phyloP scores from a whole-genome alignment of 2,797 vertebrate species.

The Phylloscopus collybita region DNA sequence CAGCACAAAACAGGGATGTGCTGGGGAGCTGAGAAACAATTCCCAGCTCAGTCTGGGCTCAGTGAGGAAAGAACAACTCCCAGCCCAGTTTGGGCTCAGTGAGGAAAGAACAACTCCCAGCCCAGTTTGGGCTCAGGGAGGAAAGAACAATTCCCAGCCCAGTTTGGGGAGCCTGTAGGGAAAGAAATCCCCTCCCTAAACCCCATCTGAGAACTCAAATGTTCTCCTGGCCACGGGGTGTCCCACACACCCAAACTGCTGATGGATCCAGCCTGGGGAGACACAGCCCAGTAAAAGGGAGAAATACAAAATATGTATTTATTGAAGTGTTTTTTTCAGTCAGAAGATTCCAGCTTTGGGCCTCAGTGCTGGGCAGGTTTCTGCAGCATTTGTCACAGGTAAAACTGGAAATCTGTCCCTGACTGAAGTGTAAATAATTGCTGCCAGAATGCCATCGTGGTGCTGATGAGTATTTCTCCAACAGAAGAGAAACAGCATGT shows the following conservation, averaged over 20 bases:
- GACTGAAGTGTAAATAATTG: conserved; percentile 30
- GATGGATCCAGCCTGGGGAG: neutral
- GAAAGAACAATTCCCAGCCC: neutral
- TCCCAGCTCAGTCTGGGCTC: neutral
- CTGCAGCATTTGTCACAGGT: neutral
- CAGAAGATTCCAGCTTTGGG: neutral
- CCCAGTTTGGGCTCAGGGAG: too few species aligned
- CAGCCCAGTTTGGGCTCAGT: neutral
- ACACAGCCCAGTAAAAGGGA: fast-evolving
- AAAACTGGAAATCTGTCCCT: neutral
- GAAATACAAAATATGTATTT: fast-evolving
- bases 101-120: too few species aligned
- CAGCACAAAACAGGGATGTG: fast-evolving
- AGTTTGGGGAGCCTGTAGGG: neutral
- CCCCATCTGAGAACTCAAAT: neutral
- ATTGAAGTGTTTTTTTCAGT: neutral
- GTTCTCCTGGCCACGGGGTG: fast-evolving
- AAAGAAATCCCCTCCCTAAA: neutral
- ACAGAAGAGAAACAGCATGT: conserved; percentile 36
- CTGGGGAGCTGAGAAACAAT: neutral
- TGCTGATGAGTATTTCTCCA: conserved; percentile 65
- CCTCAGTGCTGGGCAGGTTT: neutral
- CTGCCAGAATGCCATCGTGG: conserved; percentile 24
- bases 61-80: neutral
- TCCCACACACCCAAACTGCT: neutral